These are phyloP conservation scores for Cervus canadensis DNA, from an alignment of 2,113 vertebrate species.

Conservation along the genomic window DNA sequence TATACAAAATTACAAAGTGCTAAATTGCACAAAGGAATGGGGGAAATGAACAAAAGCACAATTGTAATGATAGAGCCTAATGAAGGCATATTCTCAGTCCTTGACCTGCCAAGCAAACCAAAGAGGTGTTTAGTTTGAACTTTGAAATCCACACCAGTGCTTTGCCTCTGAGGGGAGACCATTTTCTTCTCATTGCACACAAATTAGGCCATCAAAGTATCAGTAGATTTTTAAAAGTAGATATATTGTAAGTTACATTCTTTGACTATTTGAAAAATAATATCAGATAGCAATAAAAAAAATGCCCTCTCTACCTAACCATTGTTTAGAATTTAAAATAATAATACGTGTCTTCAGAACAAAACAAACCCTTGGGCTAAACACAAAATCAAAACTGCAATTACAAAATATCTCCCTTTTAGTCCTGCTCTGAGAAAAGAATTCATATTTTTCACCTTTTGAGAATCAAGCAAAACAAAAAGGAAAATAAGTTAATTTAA, in stretches of 20 bases:
- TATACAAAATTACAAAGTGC: not conserved
- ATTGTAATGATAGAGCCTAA: not conserved
- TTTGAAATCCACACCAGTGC: not conserved
- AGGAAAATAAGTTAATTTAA: not conserved
- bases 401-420: not conserved
- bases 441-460: not conserved
- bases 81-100: not conserved
- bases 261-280: not conserved
- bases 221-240: not conserved
- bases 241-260: not conserved
- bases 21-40: not conserved
- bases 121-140: not conserved
- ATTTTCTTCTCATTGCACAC: not conserved
- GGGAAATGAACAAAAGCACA: not conserved
- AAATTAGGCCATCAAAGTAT: not conserved
- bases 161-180: not conserved
- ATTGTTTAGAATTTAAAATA: not conserved
- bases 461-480: not conserved
- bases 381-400: not conserved
- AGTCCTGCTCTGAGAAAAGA: not conserved
- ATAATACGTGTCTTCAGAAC: not conserved
- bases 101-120: not conserved
- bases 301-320: not conserved
- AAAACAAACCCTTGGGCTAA: not conserved
- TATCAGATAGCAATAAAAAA: not conserved